Conservation (phyloP, 2,797 vertebrate species). For the Heliangelus exortis region DNA sequence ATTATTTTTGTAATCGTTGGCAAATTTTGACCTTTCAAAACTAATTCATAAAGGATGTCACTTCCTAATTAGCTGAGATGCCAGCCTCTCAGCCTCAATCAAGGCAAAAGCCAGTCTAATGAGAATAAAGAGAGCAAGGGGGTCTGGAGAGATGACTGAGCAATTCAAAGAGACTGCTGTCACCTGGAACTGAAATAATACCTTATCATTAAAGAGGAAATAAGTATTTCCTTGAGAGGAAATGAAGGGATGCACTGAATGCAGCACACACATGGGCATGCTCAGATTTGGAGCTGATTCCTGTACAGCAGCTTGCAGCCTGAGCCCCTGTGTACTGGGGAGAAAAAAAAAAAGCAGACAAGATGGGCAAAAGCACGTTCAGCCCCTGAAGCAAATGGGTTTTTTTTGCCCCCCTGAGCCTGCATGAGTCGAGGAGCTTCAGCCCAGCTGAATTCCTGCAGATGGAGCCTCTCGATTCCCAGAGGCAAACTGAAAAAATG, state of each 20-base stretch:
- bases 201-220: neutral
- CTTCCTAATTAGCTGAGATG: slow-evolving; percentile 67
- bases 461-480: neutral
- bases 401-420: neutral
- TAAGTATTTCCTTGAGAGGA: neutral
- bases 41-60: slow-evolving; percentile 67
- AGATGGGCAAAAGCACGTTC: neutral
- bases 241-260: neutral
- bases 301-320: neutral
- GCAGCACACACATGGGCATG: accelerated
- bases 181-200: neutral
- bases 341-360: neutral
- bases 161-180: neutral
- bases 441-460: neutral
- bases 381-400: neutral
- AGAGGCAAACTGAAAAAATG: neutral
- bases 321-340: accelerated
- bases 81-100: slow-evolving; percentile 41
- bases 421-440: neutral
- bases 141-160: slow-evolving; percentile 27
- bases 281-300: neutral
- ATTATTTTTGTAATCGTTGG: slow-evolving; percentile 59
- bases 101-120: slow-evolving; percentile 47
- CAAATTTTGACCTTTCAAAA: slow-evolving; percentile 73
- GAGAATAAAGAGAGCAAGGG: slow-evolving; percentile 19